Conservation (phyloP, 2,113 vertebrate species). For the Calyptommatus sinebrachiatus region DNA sequence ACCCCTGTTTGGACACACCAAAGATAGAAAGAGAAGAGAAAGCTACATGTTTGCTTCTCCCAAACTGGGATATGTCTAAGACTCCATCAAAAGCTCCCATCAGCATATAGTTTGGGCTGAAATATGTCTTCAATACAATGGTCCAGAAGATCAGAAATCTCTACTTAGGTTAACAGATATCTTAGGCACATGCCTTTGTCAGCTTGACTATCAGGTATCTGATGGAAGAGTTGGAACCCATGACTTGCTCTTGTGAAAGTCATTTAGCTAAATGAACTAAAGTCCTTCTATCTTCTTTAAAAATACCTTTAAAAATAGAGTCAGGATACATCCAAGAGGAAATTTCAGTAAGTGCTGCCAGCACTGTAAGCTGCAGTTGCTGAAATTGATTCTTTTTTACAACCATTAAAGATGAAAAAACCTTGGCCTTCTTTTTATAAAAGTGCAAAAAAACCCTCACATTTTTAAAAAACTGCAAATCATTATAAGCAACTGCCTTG, state of each 20-base stretch:
- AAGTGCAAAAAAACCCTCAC: not conserved
- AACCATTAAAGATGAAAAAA: no score
- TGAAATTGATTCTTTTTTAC: no score
- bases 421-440: no score
- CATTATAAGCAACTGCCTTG: not conserved
- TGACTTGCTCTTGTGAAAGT: not conserved
- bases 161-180: not conserved
- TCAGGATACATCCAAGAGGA: no score
- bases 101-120: not conserved
- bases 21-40: conserved; percentile 3
- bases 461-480: not conserved
- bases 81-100: not conserved
- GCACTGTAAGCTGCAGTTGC: no score
- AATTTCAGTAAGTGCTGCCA: no score
- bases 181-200: no score
- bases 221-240: not conserved
- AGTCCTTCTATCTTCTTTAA: no score
- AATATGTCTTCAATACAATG: not conserved
- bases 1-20: no score
- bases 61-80: not conserved
- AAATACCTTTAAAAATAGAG: no score
- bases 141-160: not conserved
- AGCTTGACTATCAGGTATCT: not conserved
- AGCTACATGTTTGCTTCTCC: not conserved
- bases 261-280: not conserved